phyloP scores from a whole-genome alignment of 1,140 invertebrate species.

The Pteromalus puparum region DNA sequence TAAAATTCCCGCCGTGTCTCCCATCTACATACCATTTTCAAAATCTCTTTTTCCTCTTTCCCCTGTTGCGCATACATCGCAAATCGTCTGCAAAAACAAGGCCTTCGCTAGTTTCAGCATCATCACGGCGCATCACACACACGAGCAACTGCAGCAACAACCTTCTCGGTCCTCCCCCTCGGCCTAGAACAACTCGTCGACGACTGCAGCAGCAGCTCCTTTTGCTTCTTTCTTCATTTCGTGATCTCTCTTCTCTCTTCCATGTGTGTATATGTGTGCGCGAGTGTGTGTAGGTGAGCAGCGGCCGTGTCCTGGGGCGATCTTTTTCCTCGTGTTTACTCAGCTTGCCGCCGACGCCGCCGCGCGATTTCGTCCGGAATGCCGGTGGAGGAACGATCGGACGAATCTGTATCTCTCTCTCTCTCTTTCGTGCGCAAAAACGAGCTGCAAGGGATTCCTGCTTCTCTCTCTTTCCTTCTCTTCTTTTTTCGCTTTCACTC shows the following conservation, averaged over 20 bases:
- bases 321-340: constrained; percentile 51
- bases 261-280: not conserved
- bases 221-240: constrained; percentile 24
- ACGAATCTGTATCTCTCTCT: constrained; percentile 22
- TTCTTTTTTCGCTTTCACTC: constrained; percentile 38
- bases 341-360: constrained; percentile 39
- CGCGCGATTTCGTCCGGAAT: constrained; percentile 34
- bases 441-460: not conserved
- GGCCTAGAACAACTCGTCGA: not conserved
- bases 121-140: not conserved
- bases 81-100: no score
- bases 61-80: no score
- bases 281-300: not conserved
- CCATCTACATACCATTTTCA: not conserved
- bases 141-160: not conserved
- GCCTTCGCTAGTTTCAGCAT: not conserved
- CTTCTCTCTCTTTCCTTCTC: not conserved
- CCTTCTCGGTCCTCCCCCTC: not conserved
- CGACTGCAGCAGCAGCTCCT: constrained; percentile 14
- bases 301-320: constrained; percentile 20
- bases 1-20: no score
- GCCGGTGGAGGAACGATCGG: constrained; percentile 37
- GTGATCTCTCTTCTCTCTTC: not conserved
- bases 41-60: not conserved
- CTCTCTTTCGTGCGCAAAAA: not conserved